A percentile compares a stretch with the other conserved stretches of the same genome.
Conservation (phyloP, 2,797 vertebrate species). For the Hippocampus kuda region DNA sequence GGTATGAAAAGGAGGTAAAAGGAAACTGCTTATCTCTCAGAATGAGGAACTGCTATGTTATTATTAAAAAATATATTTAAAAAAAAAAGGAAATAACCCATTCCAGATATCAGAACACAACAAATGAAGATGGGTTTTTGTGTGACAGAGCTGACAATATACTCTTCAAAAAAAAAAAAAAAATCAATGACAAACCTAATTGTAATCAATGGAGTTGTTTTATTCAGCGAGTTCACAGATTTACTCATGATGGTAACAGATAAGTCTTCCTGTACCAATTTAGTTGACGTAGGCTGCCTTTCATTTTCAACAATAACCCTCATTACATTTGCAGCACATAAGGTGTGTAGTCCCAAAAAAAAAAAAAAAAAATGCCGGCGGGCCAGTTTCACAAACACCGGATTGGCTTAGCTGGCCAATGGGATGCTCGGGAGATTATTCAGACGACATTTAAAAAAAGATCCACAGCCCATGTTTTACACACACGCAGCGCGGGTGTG, state of each 20-base stretch:
- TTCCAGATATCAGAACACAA: conserved; percentile 20
- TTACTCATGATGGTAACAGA: neutral
- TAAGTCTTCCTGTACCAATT: neutral
- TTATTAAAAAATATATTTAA: conserved; percentile 13
- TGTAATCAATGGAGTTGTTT: conserved; percentile 3
- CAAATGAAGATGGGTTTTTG: conserved; percentile 19
- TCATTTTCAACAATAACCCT: neutral
- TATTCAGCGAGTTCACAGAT: conserved; percentile 2
- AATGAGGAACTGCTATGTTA: conserved; percentile 12
- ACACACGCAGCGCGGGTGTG: conserved; percentile 26
- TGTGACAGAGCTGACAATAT: conserved; percentile 18
- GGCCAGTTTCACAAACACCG: conserved; percentile 21
- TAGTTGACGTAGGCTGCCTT: neutral
- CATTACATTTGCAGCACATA: neutral
- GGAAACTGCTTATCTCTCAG: conserved; percentile 41
- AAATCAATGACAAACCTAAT: conserved; percentile 24
- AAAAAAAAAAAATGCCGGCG: neutral
- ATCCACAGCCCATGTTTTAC: conserved; percentile 23
- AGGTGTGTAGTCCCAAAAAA: neutral
- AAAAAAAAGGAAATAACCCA: conserved; percentile 10
- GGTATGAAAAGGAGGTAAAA: conserved; percentile 19
- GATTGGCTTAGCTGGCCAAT: conserved; percentile 43
- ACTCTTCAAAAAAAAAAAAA: conserved; percentile 20
- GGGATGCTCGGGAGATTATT: conserved; percentile 57
- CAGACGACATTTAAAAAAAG: conserved; percentile 52